phyloP scores from a whole-genome alignment of 2,797 vertebrate species.

The Hapalemur alaotrensis region DNA sequence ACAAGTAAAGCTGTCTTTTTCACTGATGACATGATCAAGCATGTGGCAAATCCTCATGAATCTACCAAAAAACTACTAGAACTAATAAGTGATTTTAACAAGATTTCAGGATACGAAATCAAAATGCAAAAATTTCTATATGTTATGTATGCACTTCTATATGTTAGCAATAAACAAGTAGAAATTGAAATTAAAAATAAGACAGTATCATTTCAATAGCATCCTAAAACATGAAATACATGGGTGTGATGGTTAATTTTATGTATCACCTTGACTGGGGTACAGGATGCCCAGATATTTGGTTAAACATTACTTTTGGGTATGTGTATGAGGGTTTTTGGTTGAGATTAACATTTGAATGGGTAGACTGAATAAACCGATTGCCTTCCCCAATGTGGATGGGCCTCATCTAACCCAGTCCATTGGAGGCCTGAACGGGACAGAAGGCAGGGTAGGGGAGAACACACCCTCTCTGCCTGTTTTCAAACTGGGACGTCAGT shows the following conservation, averaged over 20 bases:
- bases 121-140: slow-evolving; percentile 13
- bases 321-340: background rate
- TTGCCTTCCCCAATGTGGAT: too few species aligned
- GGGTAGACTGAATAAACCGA: background rate
- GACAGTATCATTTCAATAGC: background rate
- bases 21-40: background rate
- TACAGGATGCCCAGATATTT: background rate
- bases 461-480: background rate
- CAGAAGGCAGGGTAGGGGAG: background rate
- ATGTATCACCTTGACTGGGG: background rate
- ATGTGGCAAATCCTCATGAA: background rate
- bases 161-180: background rate
- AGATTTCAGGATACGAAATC: slow-evolving; percentile 13
- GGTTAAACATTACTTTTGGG: background rate
- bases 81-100: background rate
- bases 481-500: background rate
- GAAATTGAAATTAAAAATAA: background rate
- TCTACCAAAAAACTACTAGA: background rate
- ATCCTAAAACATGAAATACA: background rate
- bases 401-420: background rate
- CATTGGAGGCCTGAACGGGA: background rate
- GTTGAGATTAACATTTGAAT: background rate
- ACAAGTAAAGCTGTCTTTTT: background rate
- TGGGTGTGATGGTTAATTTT: background rate
- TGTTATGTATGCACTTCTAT: background rate